These are phyloP conservation scores for Halcyon smyrnensis DNA, from an alignment of 2,797 vertebrate species.

Conservation along the genomic window DNA sequence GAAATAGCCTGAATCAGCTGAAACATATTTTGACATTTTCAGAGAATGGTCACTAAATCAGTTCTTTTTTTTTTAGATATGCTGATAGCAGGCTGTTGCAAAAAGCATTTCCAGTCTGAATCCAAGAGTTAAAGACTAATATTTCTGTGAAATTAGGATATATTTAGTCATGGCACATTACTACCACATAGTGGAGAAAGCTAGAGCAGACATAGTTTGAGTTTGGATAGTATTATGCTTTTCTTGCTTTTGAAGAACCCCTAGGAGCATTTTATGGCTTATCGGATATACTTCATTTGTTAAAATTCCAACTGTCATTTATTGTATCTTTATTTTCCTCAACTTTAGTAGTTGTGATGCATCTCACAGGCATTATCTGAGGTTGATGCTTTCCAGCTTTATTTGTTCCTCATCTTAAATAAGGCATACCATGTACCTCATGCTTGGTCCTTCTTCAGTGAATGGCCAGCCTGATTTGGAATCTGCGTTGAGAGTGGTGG, in stretches of 20 bases:
- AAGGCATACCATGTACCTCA: rapidly evolving
- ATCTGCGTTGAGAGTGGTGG: neutral
- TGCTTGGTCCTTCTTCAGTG: neutral
- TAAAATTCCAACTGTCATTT: neutral
- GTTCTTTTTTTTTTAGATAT: neutral
- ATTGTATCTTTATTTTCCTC: neutral
- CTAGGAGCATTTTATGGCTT: neutral
- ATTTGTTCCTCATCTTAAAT: neutral
- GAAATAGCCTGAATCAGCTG: neutral
- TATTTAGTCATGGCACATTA: neutral
- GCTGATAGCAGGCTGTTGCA: neutral
- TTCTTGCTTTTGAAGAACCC: neutral
- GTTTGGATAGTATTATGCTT: neutral
- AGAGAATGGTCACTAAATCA: neutral
- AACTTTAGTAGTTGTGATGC: neutral
- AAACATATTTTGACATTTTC: neutral
- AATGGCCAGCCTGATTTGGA: neutral
- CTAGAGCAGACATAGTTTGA: neutral
- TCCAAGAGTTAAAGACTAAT: neutral
- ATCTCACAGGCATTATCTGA: neutral
- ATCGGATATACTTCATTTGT: neutral
- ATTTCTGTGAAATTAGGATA: neutral
- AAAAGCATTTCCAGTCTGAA: neutral
- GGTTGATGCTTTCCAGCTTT: neutral
- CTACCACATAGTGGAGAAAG: conserved; percentile 39